Evolutionary conservation across 2,888 invertebrate species (phyloP).

Genomic region (Baccha elongata): DNA sequence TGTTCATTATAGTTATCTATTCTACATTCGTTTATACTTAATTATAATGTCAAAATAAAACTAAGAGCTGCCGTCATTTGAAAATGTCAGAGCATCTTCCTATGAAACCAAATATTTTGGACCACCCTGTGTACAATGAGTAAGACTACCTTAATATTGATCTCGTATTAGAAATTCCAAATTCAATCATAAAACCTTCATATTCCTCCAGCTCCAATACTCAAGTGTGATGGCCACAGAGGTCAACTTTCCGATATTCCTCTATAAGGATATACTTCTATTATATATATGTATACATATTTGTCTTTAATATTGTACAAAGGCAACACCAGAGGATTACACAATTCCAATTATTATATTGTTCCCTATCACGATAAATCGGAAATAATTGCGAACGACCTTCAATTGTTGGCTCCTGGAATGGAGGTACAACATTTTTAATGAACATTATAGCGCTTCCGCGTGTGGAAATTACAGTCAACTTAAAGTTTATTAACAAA

Average conservation of each 20-base stretch:
- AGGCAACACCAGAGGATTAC: not conserved
- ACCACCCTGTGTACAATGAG: too few relatives aligned
- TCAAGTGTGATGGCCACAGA: not conserved
- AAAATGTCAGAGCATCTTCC: too few relatives aligned
- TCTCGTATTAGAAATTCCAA: not conserved
- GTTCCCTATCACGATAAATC: slow-evolving; percentile 36
- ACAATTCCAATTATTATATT: slow-evolving; percentile 63
- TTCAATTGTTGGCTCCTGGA: slow-evolving; percentile 9
- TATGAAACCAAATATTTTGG: not conserved
- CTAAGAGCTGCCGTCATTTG: too few relatives aligned
- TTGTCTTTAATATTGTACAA: not conserved
- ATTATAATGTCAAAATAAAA: too few relatives aligned
- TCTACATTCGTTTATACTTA: too few relatives aligned
- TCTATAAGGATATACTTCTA: too few relatives aligned
- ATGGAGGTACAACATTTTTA: slow-evolving; percentile 11
- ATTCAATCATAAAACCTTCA: not conserved
- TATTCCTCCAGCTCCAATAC: not conserved
- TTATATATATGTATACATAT: slow-evolving; percentile 1
- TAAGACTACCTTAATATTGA: not conserved
- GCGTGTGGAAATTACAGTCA: slow-evolving; percentile 46
- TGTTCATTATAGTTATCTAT: too few relatives aligned
- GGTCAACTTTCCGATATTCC: too few relatives aligned
- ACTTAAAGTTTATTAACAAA: slow-evolving; percentile 57
- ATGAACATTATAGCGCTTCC: slow-evolving; percentile 57
- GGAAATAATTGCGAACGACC: slow-evolving; percentile 42